Evolutionary conservation across 92 coral and sea anemone species (phyloP).

Genomic region (Epizoanthus fatuus): DNA sequence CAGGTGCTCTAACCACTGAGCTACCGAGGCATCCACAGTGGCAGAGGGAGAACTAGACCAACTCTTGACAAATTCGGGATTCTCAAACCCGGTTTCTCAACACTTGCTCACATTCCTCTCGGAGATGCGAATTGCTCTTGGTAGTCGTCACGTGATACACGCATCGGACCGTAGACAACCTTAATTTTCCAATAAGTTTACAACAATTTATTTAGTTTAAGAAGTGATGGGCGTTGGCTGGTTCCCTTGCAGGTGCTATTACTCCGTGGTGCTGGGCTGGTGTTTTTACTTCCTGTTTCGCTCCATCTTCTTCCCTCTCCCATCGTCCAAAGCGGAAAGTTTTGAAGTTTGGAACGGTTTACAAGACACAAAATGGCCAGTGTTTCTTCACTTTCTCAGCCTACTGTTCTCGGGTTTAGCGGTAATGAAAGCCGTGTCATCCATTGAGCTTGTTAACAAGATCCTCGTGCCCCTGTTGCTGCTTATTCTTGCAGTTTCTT

Average conservation of each 20-base stretch:
- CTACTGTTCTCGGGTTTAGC: constrained; percentile 73
- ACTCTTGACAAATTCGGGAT: too few relatives aligned
- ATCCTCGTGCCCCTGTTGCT: constrained; percentile 82
- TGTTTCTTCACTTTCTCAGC: constrained; percentile 77
- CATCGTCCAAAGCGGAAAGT: constrained; percentile 63
- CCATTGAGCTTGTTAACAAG: constrained; percentile 84
- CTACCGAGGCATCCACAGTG: too few relatives aligned
- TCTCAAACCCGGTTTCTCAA: too few relatives aligned
- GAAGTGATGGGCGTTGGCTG: too few relatives aligned
- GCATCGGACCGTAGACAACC: too few relatives aligned
- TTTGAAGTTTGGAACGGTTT: constrained; percentile 57
- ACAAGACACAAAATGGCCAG: constrained; percentile 75
- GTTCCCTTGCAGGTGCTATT: constrained; percentile 69
- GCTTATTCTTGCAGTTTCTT: constrained; percentile 62
- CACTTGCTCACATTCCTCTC: too few relatives aligned
- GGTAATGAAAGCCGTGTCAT: constrained; percentile 69
- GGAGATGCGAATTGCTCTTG: too few relatives aligned
- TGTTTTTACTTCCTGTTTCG: constrained; percentile 79
- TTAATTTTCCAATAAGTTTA: too few relatives aligned
- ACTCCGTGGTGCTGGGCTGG: constrained; percentile 91
- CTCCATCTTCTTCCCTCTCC: constrained; percentile 73
- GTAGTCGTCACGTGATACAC: too few relatives aligned
- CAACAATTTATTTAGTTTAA: too few relatives aligned
- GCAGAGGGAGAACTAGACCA: too few relatives aligned
- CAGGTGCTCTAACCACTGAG: too few relatives aligned